A percentile compares a stretch with the other conserved stretches of the same genome.
Evolutionary conservation across 1,140 invertebrate species (phyloP).

Genomic region (Bursaphelenchus mucronatus): DNA sequence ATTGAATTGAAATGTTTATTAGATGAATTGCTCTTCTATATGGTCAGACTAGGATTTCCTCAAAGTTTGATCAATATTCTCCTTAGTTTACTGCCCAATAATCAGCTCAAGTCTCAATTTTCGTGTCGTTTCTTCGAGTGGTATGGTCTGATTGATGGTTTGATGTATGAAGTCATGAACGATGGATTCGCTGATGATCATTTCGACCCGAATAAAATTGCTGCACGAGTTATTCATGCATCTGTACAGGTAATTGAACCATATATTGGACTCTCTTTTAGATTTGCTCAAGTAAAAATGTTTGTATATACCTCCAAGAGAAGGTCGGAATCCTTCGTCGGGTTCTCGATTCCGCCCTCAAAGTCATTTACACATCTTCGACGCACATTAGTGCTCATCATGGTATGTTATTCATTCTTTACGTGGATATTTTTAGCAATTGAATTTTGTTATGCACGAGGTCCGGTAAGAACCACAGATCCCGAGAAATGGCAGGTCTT

Average conservation of each 20-base stretch:
- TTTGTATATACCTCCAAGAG: constrained; percentile 2
- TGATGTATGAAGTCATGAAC: constrained; percentile 3
- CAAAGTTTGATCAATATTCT: constrained; percentile 23
- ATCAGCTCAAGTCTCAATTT: constrained; percentile 11
- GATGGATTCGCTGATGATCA: neutral
- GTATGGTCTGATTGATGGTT: constrained; percentile 16
- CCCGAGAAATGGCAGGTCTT: neutral
- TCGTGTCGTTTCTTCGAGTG: constrained; percentile 14
- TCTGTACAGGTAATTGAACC: constrained; percentile 17
- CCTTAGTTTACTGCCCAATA: constrained; percentile 10
- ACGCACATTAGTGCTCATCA: too few species aligned
- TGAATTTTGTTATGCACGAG: too few species aligned
- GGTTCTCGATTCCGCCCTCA: constrained; percentile 1
- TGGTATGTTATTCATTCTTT: too few species aligned
- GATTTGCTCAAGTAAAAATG: constrained; percentile 7
- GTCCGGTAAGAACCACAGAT: neutral
- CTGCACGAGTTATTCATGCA: constrained; percentile 14
- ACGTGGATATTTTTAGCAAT: too few species aligned
- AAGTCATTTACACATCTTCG: neutral
- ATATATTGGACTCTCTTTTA: too few species aligned
- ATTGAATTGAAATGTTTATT: constrained; percentile 14
- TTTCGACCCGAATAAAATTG: constrained; percentile 4
- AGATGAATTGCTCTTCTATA: constrained; percentile 17
- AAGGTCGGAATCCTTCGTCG: constrained; percentile 4
- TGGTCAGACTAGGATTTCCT: constrained; percentile 19